Evolutionary conservation across 2,797 vertebrate genomes (phyloP).

Genomic region (Propithecus perrieri): DNA sequence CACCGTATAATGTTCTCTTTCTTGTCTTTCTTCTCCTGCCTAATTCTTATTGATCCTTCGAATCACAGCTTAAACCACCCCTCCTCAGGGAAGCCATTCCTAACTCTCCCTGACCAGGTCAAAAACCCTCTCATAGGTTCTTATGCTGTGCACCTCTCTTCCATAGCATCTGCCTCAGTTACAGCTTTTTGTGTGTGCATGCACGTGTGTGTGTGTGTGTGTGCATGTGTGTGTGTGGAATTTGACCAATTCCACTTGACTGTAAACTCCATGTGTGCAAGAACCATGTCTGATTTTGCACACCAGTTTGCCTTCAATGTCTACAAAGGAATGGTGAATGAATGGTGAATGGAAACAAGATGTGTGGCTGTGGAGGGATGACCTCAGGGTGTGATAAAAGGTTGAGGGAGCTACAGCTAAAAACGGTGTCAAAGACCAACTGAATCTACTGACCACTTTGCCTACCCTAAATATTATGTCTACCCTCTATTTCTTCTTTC

Average conservation of each 20-base stretch:
- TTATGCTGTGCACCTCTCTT: background rate
- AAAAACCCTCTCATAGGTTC: background rate
- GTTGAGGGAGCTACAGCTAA: background rate
- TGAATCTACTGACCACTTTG: background rate
- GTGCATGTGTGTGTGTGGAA: background rate
- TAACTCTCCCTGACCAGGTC: background rate
- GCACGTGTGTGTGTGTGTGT: background rate
- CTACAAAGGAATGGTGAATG: background rate
- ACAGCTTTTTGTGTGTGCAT: background rate
- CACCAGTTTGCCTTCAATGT: background rate
- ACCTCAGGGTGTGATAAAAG: background rate
- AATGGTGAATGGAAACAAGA: background rate
- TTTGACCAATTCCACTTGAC: background rate
- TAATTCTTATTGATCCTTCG: conserved; percentile 11
- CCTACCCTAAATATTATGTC: background rate
- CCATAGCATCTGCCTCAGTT: background rate
- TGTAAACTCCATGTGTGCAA: background rate
- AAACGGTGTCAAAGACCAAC: background rate
- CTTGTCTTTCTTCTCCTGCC: background rate
- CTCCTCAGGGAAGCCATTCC: background rate
- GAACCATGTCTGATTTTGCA: background rate
- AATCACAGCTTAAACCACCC: background rate
- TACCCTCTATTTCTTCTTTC: background rate
- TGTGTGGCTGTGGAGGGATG: background rate
- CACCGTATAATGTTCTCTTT: background rate